phyloP scores from a whole-genome alignment of 2,888 invertebrate species.

The Amphimallon solstitiale region DNA sequence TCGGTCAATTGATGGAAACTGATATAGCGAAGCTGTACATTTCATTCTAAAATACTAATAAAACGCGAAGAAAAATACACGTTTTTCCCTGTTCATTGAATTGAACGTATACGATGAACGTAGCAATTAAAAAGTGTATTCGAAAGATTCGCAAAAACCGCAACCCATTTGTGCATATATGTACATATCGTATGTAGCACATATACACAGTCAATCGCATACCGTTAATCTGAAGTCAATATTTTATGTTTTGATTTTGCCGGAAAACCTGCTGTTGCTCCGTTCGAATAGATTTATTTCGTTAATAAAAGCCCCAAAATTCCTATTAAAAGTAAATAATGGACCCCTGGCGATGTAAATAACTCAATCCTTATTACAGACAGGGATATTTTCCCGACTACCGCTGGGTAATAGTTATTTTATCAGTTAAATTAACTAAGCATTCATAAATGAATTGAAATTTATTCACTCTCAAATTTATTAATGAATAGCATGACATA shows the following conservation, averaged over 20 bases:
- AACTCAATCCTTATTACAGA: conserved; percentile 59
- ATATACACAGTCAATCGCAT: conserved; percentile 35
- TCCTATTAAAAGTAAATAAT: conserved; percentile 63
- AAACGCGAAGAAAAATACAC: no score
- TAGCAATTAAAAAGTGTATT: conserved; percentile 3
- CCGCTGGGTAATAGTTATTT: conserved; percentile 35
- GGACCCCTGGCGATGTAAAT: conserved; percentile 61
- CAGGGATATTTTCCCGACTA: conserved; percentile 48
- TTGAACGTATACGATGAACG: no score
- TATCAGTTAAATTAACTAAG: conserved; percentile 35
- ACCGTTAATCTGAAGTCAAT: conserved; percentile 40
- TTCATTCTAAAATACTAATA: no score
- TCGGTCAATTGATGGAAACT: no score
- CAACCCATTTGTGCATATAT: background rate
- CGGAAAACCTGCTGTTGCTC: conserved; percentile 42
- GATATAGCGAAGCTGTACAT: no score
- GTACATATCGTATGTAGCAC: no score
- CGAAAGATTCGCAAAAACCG: conserved; percentile 1
- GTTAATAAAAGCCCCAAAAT: conserved; percentile 59
- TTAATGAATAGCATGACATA: no score
- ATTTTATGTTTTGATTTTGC: conserved; percentile 52
- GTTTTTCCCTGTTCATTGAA: no score
- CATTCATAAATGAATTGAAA: conserved; percentile 33
- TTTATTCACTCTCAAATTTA: conserved; percentile 13
- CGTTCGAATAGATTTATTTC: conserved; percentile 55